Percentiles rank a stretch among this genome's conserved stretches.
phyloP scores from a whole-genome alignment of 2,888 invertebrate genomes.

The Xestia c-nigrum region DNA sequence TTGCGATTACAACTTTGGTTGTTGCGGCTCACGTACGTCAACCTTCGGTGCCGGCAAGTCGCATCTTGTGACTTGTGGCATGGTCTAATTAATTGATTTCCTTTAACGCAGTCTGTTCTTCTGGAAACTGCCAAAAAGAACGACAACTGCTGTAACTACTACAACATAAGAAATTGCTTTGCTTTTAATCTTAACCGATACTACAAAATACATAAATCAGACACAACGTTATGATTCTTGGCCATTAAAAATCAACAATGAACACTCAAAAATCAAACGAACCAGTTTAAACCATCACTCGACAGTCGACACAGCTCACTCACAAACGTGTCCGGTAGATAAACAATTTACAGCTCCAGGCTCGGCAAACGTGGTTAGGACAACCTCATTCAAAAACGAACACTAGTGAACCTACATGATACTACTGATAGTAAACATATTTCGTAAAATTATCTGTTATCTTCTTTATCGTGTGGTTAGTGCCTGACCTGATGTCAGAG shows the following conservation, averaged over 20 bases:
- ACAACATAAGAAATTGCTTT: neutral
- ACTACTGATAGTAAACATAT: neutral
- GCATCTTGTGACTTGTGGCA: neutral
- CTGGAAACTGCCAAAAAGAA: neutral
- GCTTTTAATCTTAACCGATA: neutral
- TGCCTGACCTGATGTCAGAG: no score
- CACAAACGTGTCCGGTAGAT: slow-evolving; percentile 20
- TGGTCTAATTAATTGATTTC: neutral
- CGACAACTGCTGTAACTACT: neutral
- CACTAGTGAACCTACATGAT: slow-evolving; percentile 2
- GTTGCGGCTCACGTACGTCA: neutral
- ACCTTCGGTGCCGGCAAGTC: neutral
- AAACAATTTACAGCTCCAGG: slow-evolving; percentile 40
- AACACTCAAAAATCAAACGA: slow-evolving; percentile 26
- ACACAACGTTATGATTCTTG: neutral
- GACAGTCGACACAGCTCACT: slow-evolving; percentile 11
- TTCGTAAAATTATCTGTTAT: no score
- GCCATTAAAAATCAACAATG: neutral
- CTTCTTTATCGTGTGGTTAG: no score
- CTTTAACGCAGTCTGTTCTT: neutral
- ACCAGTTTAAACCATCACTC: neutral
- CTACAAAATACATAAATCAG: neutral
- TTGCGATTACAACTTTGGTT: neutral
- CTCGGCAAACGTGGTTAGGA: slow-evolving; percentile 35
- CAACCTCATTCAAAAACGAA: slow-evolving; percentile 40